Base-by-base conservation (phyloP, 2,888 invertebrate genomes). In the Ditula angustiorana region DNA sequence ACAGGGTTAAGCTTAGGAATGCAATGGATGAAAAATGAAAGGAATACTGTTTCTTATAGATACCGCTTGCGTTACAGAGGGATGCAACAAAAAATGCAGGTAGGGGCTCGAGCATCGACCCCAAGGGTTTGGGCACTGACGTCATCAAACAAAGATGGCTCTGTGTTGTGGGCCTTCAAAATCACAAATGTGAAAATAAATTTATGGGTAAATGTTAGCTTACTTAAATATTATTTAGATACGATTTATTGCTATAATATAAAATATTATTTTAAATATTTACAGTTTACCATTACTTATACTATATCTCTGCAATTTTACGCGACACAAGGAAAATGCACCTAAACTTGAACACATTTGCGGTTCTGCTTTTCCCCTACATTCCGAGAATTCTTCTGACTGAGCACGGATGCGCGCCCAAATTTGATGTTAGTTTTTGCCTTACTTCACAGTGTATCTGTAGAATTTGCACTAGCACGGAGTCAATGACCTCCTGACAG, bases 31-130 rank as follows among this genome's bases (percentile, higher is more conserved):
- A 67, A 57, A 50, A 72, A 69, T 69, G 75, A 76, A 76, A 76
- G 75, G 74, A 77, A 78, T 76, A 76, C 72, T 79, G 76, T 78
- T 80, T 77, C 77, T 83, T 79, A 74, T 77, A 74, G 72, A 78
- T 86, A 80, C 81, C 80, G 82, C 77, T 86, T 83, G 80, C 86
- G 85, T 88, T 85, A 87, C 79, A 75, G 79, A 71, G 88, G 89
- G 87, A 85, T 88, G 90, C 82, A 82, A 85, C 83, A 90, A 91
- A 92, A 92, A 92, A 89, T 85, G 84, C 92, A 92, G 92, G 92
- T 92, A 90, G 83, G 84, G 87, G 77, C 83, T 81, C 85, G 91
- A 85, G 79, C 91, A 87, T 76, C 91, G 91, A 92, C 92, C 92
- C 87, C 90, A 73, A 73, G 79, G 79, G 78, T 82, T 83, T 81